phyloP scores from a whole-genome alignment of 2,888 invertebrate genomes.

The Phortica magna region DNA sequence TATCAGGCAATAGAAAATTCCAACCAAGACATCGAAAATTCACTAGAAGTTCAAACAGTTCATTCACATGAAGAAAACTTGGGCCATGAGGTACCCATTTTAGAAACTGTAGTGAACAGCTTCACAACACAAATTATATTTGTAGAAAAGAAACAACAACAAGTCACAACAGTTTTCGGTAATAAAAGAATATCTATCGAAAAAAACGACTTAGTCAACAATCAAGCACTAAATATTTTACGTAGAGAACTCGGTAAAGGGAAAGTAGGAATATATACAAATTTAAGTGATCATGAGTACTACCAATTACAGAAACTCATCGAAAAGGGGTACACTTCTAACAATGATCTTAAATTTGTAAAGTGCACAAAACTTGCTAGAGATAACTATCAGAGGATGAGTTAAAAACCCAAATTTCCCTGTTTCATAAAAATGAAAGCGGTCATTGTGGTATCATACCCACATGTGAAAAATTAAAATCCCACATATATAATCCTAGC shows the following conservation, averaged over 20 bases:
- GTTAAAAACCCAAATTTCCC: constrained; percentile 43
- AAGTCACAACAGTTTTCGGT: constrained; percentile 27
- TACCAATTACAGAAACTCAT: constrained; percentile 41
- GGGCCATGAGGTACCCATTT: constrained; percentile 45
- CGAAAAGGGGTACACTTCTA: constrained; percentile 30
- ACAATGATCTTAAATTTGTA: constrained; percentile 36
- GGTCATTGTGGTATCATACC: constrained; percentile 44
- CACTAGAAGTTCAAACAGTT: constrained; percentile 11
- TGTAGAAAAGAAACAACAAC: constrained; percentile 35
- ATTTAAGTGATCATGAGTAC: constrained; percentile 38
- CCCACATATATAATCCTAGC: constrained; percentile 45
- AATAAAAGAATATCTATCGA: constrained; percentile 42
- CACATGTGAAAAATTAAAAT: constrained; percentile 43
- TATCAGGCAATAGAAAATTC: not conserved
- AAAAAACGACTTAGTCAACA: constrained; percentile 34
- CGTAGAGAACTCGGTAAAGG: constrained; percentile 32
- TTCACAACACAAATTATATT: constrained; percentile 41
- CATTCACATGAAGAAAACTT: constrained; percentile 48
- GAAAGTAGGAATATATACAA: constrained; percentile 40
- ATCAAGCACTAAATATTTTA: constrained; percentile 30
- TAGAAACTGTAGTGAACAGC: constrained; percentile 49
- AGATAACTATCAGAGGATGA: constrained; percentile 37
- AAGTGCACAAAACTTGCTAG: constrained; percentile 46
- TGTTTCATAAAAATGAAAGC: constrained; percentile 45
- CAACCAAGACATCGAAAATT: constrained; percentile 8